phyloP scores from a whole-genome alignment of 2,113 vertebrate species.

The Catharus minimus region DNA sequence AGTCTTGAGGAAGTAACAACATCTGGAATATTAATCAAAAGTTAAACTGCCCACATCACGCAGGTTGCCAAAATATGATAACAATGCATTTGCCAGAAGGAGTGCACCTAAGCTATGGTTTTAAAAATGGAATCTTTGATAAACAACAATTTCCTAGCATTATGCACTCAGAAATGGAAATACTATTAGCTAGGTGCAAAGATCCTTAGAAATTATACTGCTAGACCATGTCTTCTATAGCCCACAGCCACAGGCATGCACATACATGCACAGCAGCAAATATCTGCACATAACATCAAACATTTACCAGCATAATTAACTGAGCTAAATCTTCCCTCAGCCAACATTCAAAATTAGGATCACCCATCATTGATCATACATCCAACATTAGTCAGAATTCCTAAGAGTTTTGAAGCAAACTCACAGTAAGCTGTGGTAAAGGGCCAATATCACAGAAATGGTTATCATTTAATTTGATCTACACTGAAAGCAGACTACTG shows the following conservation, averaged over 20 bases:
- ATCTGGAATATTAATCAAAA: slow-evolving; percentile 18
- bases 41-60: background rate
- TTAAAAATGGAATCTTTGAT: background rate
- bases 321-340: background rate
- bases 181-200: background rate
- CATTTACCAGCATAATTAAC: background rate
- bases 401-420: background rate
- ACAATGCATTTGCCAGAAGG: background rate
- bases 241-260: background rate
- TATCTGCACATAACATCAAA: background rate
- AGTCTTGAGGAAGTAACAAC: background rate
- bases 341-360: background rate
- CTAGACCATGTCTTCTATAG: background rate
- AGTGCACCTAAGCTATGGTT: background rate
- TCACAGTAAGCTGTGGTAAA: background rate
- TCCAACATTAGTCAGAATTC: background rate
- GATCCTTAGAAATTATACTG: background rate
- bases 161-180: background rate
- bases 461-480: background rate
- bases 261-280: background rate
- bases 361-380: background rate
- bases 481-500: background rate
- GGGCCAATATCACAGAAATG: background rate
- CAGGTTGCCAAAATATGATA: background rate
- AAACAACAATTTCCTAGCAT: background rate